These are phyloP conservation scores for Drosophila ercepeae DNA, from an alignment of 1,140 invertebrate species.

Conservation along the genomic window DNA sequence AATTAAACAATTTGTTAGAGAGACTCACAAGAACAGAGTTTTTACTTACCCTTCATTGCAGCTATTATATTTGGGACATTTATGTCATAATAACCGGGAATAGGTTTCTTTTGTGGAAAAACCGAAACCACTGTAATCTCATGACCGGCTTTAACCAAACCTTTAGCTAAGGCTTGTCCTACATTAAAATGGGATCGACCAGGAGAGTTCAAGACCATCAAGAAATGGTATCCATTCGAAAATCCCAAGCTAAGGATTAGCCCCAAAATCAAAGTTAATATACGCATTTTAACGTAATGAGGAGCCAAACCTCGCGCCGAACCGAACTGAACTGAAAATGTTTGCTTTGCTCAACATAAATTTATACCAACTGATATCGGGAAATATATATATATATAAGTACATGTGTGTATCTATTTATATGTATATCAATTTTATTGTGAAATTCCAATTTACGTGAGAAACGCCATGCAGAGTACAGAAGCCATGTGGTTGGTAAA, in stretches of 20 bases:
- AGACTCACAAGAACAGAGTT: neutral
- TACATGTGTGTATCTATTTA: neutral
- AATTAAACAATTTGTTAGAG: neutral
- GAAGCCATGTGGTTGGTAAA: neutral
- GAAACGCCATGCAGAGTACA: conserved; percentile 2
- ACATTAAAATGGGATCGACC: conserved; percentile 86
- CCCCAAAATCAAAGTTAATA: conserved; percentile 16
- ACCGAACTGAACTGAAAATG: conserved; percentile 26
- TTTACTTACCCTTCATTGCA: conserved; percentile 30
- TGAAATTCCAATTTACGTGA: conserved; percentile 28
- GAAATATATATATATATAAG: neutral
- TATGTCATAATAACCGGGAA: conserved; percentile 85
- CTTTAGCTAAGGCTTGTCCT: conserved; percentile 85
- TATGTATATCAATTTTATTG: conserved; percentile 9
- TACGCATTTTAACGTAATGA: conserved; percentile 12
- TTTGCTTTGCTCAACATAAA: neutral
- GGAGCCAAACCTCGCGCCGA: neutral
- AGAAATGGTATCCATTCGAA: conserved; percentile 46
- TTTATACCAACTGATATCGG: conserved; percentile 22
- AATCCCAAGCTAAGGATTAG: conserved; percentile 10
- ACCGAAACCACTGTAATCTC: conserved; percentile 85
- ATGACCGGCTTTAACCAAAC: conserved; percentile 85
- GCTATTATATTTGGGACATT: conserved; percentile 28
- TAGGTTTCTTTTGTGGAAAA: conserved; percentile 83
- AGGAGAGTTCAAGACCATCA: conserved; percentile 84